Evolutionary conservation across 2,888 invertebrate genomes (phyloP), one percentile per base, ranked within the genome.

Genomic region (Papilio gigon): DNA sequence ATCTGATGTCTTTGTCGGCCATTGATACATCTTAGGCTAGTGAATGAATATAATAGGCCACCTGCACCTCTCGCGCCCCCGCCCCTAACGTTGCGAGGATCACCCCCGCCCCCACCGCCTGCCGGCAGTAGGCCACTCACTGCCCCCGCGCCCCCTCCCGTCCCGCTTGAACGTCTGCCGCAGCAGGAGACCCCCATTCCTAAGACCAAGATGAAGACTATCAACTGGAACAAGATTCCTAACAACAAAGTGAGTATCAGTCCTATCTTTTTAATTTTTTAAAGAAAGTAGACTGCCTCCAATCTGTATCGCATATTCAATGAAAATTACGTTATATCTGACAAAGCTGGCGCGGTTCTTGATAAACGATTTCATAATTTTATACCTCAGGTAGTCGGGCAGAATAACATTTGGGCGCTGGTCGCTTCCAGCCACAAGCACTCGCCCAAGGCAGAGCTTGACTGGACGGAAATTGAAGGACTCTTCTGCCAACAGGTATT

Each of bases 161-260:
- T 84, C 33, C 63, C 84, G 14, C 80, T 88, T 81, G 74, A 89
- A 76, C 93, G 96, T 75, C 91, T 98, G 78, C 98, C 98, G 14
- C 98, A 98, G 80, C 97, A 97, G 83, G 96, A 97, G 80, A 98
- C 97, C 1, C 98, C 98, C 0, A 95, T 95, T 70, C 98, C 99
- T n/a, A 97, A 96, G 86, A 95, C 96, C 33, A 98, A 98, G 88
- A 98, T 99, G 98, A 98, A 98, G 90, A 98, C 98, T 0, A 96
- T 99, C 73, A 98, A 99, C 83, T 99, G 99, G 99, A 97, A 97
- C 84, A 99, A 98, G 88, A 98, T 99, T 78, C 98, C 98, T 42
- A 96, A 95, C 81, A 96, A 95, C 82, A 97, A 97, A 92, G 96
- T 96, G 47, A 85, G 84, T 79, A 6, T 9, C 33, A n/a, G 44